A percentile compares a stretch with the other conserved stretches of the same genome.
phyloP scores from a whole-genome alignment of 2,888 invertebrate species.

The Ischnura elegans region DNA sequence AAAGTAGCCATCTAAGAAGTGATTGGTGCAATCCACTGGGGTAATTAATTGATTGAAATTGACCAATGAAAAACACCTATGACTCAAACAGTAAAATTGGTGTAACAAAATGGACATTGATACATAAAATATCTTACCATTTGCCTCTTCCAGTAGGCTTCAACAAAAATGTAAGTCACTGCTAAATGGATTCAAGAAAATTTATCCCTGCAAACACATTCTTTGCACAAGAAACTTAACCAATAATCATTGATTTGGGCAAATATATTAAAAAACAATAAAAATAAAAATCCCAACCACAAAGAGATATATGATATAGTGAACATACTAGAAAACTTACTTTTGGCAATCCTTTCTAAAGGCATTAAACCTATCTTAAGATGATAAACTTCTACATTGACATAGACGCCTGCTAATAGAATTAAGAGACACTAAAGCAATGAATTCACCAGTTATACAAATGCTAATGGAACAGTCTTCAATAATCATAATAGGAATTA shows the following conservation, averaged over 20 bases:
- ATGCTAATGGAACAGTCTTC: background rate
- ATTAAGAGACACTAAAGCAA: too few species aligned
- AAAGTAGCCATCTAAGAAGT: too few species aligned
- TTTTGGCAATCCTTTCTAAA: too few species aligned
- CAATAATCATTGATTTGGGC: background rate
- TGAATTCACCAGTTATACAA: too few species aligned
- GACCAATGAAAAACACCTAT: background rate
- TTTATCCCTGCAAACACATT: background rate
- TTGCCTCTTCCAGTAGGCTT: background rate
- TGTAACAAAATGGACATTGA: background rate
- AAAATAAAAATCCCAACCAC: background rate
- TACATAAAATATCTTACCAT: background rate
- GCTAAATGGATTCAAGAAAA: background rate
- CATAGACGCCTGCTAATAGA: background rate
- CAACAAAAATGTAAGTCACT: background rate
- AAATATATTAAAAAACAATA: background rate
- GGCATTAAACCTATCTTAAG: background rate
- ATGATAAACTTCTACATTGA: background rate
- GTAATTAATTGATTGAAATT: background rate
- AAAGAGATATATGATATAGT: background rate
- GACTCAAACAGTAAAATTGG: background rate
- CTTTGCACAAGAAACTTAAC: background rate
- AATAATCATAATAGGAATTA: background rate
- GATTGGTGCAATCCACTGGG: background rate
- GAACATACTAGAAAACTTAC: background rate